phyloP scores from a whole-genome alignment of 2,888 invertebrate species.

The Cerastis leucographa region DNA sequence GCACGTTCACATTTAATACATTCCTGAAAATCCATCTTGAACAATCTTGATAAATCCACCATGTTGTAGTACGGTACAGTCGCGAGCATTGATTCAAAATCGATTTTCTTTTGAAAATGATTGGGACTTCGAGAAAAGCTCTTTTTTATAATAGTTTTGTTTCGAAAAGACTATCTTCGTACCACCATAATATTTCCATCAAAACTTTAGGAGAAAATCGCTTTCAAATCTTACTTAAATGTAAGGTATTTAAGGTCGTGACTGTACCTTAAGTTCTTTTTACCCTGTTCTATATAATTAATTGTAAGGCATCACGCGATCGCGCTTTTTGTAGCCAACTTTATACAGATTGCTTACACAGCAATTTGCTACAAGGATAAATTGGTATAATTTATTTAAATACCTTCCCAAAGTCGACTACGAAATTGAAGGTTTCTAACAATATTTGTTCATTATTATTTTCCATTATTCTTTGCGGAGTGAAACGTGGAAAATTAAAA shows the following conservation, averaged over 20 bases:
- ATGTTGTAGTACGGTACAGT: constrained; percentile 17
- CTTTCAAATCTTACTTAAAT: background rate
- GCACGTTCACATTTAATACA: constrained; percentile 35
- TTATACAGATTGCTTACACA: constrained; percentile 59
- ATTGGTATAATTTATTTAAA: constrained; percentile 63
- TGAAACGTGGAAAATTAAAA: constrained; percentile 37
- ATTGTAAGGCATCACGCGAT: constrained; percentile 67
- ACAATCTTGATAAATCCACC: constrained; percentile 57
- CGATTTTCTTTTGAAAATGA: background rate
- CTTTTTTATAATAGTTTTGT: background rate
- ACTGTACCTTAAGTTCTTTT: constrained; percentile 37
- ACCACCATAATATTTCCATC: background rate
- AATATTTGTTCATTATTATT: constrained; percentile 47
- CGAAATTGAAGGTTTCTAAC: constrained; percentile 37
- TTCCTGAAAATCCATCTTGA: constrained; percentile 51
- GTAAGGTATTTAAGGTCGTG: background rate
- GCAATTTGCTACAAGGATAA: constrained; percentile 58
- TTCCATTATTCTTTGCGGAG: constrained; percentile 26
- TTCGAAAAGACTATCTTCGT: background rate
- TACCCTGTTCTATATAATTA: constrained; percentile 59
- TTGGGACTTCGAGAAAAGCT: background rate
- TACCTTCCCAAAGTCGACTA: constrained; percentile 34
- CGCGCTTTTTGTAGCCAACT: constrained; percentile 60
- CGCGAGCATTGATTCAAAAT: background rate
- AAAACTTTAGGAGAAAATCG: background rate